phyloP scores from a whole-genome alignment of 1,140 invertebrate species.

The Trachymyrmex septentrionalis region DNA sequence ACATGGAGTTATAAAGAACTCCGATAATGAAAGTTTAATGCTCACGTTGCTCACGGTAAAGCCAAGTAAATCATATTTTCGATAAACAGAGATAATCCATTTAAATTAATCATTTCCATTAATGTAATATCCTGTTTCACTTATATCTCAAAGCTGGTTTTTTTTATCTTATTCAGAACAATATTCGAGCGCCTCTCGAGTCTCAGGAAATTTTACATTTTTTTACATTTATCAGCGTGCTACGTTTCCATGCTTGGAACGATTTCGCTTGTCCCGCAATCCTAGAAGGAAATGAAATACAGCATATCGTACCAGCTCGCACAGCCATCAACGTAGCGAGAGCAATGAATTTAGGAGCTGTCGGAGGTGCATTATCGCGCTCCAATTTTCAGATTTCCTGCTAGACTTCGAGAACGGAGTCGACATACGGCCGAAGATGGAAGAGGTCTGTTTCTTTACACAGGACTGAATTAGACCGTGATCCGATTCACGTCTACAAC shows the following conservation, averaged over 20 bases:
- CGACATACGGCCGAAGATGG: not conserved
- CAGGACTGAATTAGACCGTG: no score
- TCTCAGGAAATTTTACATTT: not conserved
- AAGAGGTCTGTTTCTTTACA: no score
- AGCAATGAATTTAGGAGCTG: not conserved
- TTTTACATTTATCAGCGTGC: conserved; percentile 16
- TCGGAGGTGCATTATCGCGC: not conserved
- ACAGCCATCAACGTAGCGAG: not conserved
- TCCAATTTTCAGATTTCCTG: conserved; percentile 22
- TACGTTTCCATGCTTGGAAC: not conserved
- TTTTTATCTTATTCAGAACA: conserved; percentile 16
- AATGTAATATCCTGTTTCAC: not conserved
- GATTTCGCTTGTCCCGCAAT: not conserved
- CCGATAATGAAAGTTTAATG: conserved; percentile 23
- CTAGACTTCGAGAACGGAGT: not conserved
- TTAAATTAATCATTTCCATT: not conserved
- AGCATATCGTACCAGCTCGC: not conserved
- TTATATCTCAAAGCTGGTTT: not conserved
- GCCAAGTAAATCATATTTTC: not conserved
- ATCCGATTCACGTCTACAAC: no score
- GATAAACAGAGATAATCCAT: conserved; percentile 7
- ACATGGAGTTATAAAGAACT: not conserved
- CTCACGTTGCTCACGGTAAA: not conserved
- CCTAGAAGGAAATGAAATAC: not conserved
- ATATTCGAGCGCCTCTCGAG: not conserved